Conservation (phyloP, 2,888 invertebrate species). For the Tupiocoris notatus region DNA sequence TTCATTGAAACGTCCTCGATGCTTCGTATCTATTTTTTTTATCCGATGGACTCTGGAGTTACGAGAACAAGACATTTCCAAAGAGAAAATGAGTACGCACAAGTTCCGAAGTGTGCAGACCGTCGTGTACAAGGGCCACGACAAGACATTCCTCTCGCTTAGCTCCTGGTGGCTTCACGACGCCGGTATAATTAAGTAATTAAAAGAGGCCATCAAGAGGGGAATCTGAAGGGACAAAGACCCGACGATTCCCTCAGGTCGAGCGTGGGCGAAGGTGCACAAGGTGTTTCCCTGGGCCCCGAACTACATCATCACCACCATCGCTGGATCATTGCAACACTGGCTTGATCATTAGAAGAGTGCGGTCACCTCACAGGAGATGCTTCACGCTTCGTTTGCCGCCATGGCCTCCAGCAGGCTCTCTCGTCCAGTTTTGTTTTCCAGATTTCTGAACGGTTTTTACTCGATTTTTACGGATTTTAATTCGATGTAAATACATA, state of each 20-base stretch:
- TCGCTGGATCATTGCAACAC: neutral
- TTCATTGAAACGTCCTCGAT: neutral
- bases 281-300: neutral
- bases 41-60: neutral
- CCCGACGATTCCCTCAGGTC: neutral
- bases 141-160: neutral
- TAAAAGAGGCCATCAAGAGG: neutral
- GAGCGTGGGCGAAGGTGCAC: neutral
- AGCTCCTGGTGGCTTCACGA: neutral
- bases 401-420: conserved; percentile 18
- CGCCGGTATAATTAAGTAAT: neutral
- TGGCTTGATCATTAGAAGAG: neutral
- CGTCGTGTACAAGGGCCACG: neutral
- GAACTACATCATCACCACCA: neutral
- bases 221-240: neutral
- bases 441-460: too few relatives aligned
- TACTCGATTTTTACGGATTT: too few relatives aligned
- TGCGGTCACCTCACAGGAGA: conserved; percentile 3
- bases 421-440: too few relatives aligned
- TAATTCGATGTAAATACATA: too few relatives aligned
- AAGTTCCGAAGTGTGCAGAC: too few relatives aligned
- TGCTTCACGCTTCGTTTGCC: conserved; percentile 12
- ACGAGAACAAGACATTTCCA: neutral
- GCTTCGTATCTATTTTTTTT: neutral
- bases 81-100: neutral